Evolutionary conservation across 2,888 invertebrate genomes (phyloP).

Genomic region (Galeopsomyia nigrocyanea): DNA sequence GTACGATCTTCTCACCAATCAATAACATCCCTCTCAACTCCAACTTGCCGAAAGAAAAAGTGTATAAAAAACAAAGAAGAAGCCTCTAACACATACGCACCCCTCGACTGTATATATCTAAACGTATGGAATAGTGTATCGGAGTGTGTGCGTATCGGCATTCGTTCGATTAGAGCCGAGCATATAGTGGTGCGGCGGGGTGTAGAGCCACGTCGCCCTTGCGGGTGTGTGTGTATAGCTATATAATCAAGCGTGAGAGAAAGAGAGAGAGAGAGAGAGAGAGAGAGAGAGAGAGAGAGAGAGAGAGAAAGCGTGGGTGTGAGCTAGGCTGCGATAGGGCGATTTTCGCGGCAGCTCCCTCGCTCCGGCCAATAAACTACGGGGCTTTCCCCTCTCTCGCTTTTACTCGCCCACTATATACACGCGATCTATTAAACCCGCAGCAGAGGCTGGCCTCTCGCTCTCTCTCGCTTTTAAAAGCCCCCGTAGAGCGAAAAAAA

Average conservation of each 20-base stretch:
- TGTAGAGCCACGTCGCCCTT: too few relatives aligned
- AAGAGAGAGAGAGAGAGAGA: too few relatives aligned
- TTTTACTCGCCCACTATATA: constrained; percentile 7
- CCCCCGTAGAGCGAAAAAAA: too few relatives aligned
- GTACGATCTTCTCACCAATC: too few relatives aligned
- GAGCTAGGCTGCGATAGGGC: constrained; percentile 38
- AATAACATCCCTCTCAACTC: too few relatives aligned
- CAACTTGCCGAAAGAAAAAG: too few relatives aligned
- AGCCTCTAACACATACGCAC: too few relatives aligned
- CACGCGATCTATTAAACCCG: constrained; percentile 28
- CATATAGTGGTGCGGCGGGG: background rate
- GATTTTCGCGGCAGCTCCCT: constrained; percentile 47
- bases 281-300: too few relatives aligned
- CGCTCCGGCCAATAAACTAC: constrained; percentile 44
- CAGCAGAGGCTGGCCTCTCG: constrained; percentile 31
- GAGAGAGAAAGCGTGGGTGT: background rate
- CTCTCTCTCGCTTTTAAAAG: constrained; percentile 32
- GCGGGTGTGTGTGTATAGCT: background rate
- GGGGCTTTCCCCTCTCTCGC: constrained; percentile 11
- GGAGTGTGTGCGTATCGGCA: constrained; percentile 36
- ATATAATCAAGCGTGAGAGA: background rate
- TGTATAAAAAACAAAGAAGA: too few relatives aligned
- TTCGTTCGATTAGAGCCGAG: constrained; percentile 34
- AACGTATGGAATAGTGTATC: background rate
- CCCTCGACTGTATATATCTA: too few relatives aligned